A percentile compares a stretch with the other conserved stretches of the same genome.
These are phyloP conservation scores for Ganaspis brasiliensis DNA, from an alignment of 2,888 invertebrate species.

Conservation along the genomic window DNA sequence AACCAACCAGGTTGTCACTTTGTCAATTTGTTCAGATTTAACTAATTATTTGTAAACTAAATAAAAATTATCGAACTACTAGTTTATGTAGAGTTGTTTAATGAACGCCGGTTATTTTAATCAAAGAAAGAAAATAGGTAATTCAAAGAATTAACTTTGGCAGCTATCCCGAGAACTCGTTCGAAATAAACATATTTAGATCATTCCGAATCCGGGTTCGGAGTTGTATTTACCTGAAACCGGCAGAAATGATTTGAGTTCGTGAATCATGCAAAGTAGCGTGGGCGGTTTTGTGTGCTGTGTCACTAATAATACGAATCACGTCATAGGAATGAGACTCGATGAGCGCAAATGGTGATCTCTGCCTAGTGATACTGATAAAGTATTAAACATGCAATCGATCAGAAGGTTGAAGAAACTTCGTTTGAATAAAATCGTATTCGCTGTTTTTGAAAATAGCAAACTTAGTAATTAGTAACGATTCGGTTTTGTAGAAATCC, in stretches of 20 bases:
- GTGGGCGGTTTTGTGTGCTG: conserved; percentile 57
- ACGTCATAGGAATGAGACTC: conserved; percentile 54
- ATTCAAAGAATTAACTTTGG: too few relatives aligned
- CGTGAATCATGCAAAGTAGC: conserved; percentile 52
- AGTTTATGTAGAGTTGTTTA: too few relatives aligned
- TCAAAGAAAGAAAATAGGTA: too few relatives aligned
- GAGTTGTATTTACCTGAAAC: not conserved
- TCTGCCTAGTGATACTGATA: conserved; percentile 52
- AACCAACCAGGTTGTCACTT: not conserved
- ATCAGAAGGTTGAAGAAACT: not conserved
- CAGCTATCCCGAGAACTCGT: not conserved
- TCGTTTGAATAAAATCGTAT: too few relatives aligned
- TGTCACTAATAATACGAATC: conserved; percentile 59
- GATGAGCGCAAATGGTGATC: conserved; percentile 47
- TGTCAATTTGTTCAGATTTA: too few relatives aligned
- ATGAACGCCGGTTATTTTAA: too few relatives aligned
- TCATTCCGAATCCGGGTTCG: conserved; percentile 8
- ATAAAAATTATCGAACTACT: too few relatives aligned
- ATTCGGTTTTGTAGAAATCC: too few relatives aligned
- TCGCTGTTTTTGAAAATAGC: too few relatives aligned
- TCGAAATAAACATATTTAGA: not conserved
- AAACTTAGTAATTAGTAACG: too few relatives aligned
- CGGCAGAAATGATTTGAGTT: not conserved
- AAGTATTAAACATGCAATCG: too few relatives aligned
- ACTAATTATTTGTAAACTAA: too few relatives aligned